Conservation (phyloP, 2,113 vertebrate genomes). For the Oreochromis niloticus region DNA sequence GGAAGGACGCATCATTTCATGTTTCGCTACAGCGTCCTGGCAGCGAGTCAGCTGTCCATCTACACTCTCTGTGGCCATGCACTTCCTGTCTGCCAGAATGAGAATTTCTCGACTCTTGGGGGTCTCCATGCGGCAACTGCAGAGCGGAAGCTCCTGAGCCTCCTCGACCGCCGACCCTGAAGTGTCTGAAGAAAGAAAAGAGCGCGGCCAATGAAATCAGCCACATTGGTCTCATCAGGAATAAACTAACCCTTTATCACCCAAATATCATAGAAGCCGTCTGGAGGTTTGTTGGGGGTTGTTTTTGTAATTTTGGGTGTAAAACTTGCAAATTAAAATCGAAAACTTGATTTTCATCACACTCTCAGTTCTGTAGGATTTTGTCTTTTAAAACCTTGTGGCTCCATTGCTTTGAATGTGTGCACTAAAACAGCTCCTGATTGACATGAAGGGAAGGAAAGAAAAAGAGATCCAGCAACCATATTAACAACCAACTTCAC, state of each 20-base stretch:
- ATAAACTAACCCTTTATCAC: neutral
- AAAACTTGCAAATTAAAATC: neutral
- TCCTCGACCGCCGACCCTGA: conserved; percentile 70
- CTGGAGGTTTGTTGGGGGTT: accelerated
- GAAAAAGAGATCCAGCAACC: neutral
- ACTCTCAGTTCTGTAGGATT: neutral
- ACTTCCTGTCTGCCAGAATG: conserved; percentile 92
- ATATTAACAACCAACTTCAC: neutral
- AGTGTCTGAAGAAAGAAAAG: neutral
- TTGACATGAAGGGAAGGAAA: neutral
- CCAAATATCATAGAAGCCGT: neutral
- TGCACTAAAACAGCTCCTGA: neutral
- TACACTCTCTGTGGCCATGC: conserved; percentile 94
- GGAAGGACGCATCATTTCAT: conserved; percentile 96
- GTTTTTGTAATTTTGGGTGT: neutral
- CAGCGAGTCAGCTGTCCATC: conserved; percentile 90
- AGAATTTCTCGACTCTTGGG: conserved; percentile 94
- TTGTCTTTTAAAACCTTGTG: neutral
- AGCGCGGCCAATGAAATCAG: neutral
- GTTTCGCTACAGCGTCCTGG: conserved; percentile 86
- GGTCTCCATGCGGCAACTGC: conserved; percentile 97
- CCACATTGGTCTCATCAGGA: neutral
- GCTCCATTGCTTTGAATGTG: neutral
- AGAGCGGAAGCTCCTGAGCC: conserved; percentile 92
- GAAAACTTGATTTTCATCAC: neutral